phyloP scores from a whole-genome alignment of 2,113 vertebrate species.

The Eudorcas thomsonii region DNA sequence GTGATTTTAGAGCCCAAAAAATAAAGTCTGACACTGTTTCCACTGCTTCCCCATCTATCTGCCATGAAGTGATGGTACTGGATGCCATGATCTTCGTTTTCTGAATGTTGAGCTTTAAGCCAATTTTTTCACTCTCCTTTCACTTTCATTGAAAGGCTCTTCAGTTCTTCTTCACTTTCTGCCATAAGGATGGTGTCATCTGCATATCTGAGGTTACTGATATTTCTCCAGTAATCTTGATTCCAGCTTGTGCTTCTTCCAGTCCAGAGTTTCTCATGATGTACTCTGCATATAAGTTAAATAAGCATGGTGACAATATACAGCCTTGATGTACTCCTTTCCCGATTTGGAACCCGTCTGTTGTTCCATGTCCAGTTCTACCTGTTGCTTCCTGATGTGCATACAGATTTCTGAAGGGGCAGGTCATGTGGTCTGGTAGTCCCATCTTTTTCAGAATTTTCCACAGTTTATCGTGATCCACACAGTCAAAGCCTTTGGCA shows the following conservation, averaged over 20 bases:
- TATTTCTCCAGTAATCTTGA: not conserved
- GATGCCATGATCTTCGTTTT: not conserved
- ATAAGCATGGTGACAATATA: not conserved
- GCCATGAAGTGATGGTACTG: not conserved
- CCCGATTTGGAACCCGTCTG: not conserved
- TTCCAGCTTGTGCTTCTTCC: not conserved
- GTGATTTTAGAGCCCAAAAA: fast-evolving
- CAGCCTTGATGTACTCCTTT: not conserved
- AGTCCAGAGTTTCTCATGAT: not conserved
- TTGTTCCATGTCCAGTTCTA: not conserved
- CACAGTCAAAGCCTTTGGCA: not conserved
- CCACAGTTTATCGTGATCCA: not conserved
- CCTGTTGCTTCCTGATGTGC: not conserved
- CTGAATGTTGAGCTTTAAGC: not conserved
- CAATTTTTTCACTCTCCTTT: not conserved
- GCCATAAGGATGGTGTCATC: not conserved
- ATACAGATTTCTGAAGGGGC: not conserved
- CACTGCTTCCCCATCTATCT: not conserved
- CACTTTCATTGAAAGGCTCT: not conserved
- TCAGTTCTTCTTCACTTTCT: not conserved
- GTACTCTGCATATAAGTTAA: not conserved
- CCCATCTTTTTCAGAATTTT: not conserved
- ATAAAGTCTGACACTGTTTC: not conserved
- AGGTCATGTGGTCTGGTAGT: not conserved
- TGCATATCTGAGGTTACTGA: not conserved